A percentile compares a stretch with the other conserved stretches of the same genome.
phyloP scores from a whole-genome alignment of 2,797 vertebrate genomes.

The Botia almorhae region DNA sequence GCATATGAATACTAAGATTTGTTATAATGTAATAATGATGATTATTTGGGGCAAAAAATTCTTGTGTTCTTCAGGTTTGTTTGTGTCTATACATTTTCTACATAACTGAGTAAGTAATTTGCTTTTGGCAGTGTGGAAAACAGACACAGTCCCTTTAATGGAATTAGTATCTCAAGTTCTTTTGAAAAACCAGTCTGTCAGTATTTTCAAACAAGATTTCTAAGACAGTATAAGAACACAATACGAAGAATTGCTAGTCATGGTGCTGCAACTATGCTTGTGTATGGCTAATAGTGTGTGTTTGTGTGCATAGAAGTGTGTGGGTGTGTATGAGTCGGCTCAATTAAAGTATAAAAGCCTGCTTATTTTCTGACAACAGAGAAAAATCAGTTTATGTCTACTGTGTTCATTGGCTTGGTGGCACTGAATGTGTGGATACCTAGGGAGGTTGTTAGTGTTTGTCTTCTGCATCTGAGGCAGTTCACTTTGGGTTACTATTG shows the following conservation, averaged over 20 bases:
- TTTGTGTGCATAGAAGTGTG: neutral
- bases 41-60: too few relatives aligned
- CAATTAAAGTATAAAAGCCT: neutral
- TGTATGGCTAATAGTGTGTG: neutral
- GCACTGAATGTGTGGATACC: neutral
- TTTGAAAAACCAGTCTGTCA: neutral
- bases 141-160: neutral
- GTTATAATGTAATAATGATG: too few relatives aligned
- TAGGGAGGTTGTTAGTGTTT: neutral
- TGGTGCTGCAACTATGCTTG: neutral
- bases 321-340: neutral
- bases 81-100: neutral
- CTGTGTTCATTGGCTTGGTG: neutral
- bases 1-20: too few relatives aligned
- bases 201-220: neutral
- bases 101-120: neutral
- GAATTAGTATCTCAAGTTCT: neutral
- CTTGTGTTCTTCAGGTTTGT: neutral
- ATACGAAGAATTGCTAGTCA: neutral
- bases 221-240: neutral
- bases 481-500: neutral
- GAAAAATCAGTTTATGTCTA: neutral
- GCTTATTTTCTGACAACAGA: neutral
- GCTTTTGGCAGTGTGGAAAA: neutral
- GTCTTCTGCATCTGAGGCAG: neutral